Conservation (phyloP, 2,888 invertebrate species). For the Ophion slaviceki region DNA sequence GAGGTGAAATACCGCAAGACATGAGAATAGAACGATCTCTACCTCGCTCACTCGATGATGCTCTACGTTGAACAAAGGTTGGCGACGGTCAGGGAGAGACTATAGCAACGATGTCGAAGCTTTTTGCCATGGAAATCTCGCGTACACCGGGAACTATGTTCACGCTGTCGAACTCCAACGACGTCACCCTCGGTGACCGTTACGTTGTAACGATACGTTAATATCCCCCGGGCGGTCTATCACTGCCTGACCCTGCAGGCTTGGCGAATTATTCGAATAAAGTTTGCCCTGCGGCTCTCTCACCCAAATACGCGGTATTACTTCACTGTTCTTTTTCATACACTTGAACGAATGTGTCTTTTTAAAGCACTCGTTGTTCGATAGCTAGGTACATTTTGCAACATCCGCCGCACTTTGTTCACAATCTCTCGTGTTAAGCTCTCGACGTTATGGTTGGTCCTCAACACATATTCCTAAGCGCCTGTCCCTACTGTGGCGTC, state of each 20-base stretch:
- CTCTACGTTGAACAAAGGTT: conserved; percentile 18
- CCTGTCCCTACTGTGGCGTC: conserved; percentile 36
- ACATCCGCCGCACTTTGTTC: conserved; percentile 22
- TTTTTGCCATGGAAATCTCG: conserved; percentile 21
- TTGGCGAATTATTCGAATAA: conserved; percentile 37
- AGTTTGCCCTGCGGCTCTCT: conserved; percentile 22
- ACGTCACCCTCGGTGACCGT: conserved; percentile 47
- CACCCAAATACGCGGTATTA: conserved; percentile 27
- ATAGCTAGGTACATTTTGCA: not conserved
- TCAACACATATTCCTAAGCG: conserved; percentile 41
- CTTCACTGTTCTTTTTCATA: not conserved
- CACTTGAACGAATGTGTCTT: no score
- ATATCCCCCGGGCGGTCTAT: conserved; percentile 78
- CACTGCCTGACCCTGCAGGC: conserved; percentile 66
- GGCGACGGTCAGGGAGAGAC: conserved; percentile 2
- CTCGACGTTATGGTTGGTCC: conserved; percentile 25
- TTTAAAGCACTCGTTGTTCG: not conserved
- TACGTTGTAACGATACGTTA: conserved; percentile 78
- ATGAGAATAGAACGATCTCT: conserved; percentile 45
- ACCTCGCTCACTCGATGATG: conserved; percentile 44
- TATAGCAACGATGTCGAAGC: conserved; percentile 25
- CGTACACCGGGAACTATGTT: conserved; percentile 8
- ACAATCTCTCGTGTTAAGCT: conserved; percentile 38
- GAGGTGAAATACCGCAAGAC: conserved; percentile 61
- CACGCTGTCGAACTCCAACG: conserved; percentile 53